Evolutionary conservation across 2,888 invertebrate genomes (phyloP), one percentile per base, ranked within the genome.

Genomic region (Stenurella melanura): DNA sequence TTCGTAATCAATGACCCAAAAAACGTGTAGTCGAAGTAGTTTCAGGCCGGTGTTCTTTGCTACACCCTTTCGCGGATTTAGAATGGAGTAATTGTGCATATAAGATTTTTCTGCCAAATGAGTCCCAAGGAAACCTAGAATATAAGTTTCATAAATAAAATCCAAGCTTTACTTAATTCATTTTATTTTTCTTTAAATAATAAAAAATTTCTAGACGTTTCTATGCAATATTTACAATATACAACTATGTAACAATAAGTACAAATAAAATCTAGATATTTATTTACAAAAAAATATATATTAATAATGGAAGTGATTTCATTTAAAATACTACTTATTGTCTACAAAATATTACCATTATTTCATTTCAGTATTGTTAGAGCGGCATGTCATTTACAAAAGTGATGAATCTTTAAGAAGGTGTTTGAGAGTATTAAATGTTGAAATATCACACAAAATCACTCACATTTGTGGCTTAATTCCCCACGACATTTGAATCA

Each of bases 171-270:
- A 67, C 18, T 68, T n/a, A 69, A 38, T 61, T 54, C 19, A 61
- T 72, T n/a, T 72, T 72, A 67, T 67, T 63, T 38, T 58, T 21
- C 18, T 60, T 71, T 71, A 71, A 71, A 71, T 72, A 72, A 71
- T 71, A 71, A 61, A 72, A 71, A 72, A 70, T 42, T 63, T 72
- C 72, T 72, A 72, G 30, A 63, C 30, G 26, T 61, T 50, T 72
- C 50, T 63, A 72, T 72, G 61, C 58, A 54, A 63, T 72, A 72
- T 72, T 63, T 72, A 72, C 72, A 72, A 63, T 72, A 63, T 72
- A 72, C 63, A 72, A 72, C 63, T 10, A 50, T 67, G 30, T 19
- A 92, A 86, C 93, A 92, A 63, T 72, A 72, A 72, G 72, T 72
- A 72, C 72, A 72, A 72, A 72, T 72, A 72, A 72, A 72, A 50